Percentiles rank a stretch among this genome's conserved stretches.
phyloP scores from a whole-genome alignment of 2,113 vertebrate genomes.

The Gallinago media region DNA sequence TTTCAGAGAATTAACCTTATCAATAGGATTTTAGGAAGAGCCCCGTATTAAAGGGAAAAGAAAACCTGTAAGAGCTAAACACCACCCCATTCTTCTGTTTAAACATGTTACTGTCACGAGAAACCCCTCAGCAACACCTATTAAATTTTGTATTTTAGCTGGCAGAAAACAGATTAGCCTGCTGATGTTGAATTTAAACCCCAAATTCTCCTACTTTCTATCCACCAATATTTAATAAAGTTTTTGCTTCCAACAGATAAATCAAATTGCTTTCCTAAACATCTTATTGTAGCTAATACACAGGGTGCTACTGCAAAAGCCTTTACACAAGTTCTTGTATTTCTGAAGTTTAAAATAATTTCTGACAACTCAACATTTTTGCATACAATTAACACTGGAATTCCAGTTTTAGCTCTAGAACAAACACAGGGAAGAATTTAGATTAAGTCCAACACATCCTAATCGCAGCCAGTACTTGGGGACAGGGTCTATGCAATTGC shows the following conservation, averaged over 20 bases:
- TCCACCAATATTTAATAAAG: accelerated
- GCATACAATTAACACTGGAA: background rate
- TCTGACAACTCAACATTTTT: background rate
- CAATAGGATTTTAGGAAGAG: background rate
- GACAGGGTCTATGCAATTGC: background rate
- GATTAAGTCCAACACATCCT: background rate
- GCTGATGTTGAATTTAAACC: background rate
- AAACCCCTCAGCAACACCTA: background rate
- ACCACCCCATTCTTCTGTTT: background rate
- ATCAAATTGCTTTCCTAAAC: background rate
- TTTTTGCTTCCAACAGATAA: background rate
- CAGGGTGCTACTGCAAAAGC: background rate
- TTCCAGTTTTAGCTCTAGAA: background rate
- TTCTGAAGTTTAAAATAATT: background rate
- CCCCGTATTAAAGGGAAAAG: background rate
- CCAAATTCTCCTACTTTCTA: background rate
- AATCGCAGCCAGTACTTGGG: background rate
- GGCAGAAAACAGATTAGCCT: background rate
- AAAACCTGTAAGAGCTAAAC: background rate
- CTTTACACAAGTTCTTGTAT: background rate
- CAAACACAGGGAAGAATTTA: background rate
- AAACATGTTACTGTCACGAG: background rate
- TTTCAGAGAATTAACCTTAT: background rate
- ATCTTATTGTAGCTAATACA: background rate
- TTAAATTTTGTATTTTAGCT: background rate